Conservation (phyloP, 2,888 invertebrate genomes). For the Nebria salina region DNA sequence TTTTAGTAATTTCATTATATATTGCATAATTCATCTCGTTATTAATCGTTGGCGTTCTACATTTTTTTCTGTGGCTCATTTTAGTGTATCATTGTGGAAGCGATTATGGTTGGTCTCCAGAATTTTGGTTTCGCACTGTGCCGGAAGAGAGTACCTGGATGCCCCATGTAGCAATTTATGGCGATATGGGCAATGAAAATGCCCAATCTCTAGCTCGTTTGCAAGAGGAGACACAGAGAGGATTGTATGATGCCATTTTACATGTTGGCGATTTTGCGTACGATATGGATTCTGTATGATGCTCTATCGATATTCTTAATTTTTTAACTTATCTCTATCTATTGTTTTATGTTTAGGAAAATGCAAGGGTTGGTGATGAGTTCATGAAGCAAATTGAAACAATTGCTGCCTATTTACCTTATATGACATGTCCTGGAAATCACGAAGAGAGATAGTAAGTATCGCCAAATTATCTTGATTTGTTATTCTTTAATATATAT, state of each 20-base stretch:
- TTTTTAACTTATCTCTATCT: constrained; percentile 11
- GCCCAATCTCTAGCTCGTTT: constrained; percentile 86
- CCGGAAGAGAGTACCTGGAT: constrained; percentile 77
- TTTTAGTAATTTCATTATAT: no score
- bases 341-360: constrained; percentile 62
- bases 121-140: constrained; percentile 80
- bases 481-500: no score
- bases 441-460: constrained; percentile 86
- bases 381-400: constrained; percentile 94
- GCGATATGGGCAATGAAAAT: constrained; percentile 94
- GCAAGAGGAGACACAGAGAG: constrained; percentile 83
- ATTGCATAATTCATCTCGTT: no score
- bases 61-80: not conserved
- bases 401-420: constrained; percentile 89
- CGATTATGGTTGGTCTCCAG: constrained; percentile 80
- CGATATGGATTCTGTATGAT: constrained; percentile 80
- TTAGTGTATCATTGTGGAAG: constrained; percentile 86
- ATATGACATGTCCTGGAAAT: constrained; percentile 94
- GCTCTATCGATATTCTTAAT: constrained; percentile 8
- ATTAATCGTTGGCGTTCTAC: no score
- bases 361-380: constrained; percentile 86
- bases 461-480: not conserved
- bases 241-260: constrained; percentile 84
- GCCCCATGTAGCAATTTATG: constrained; percentile 86
- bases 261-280: constrained; percentile 97